A percentile compares a stretch with the other conserved stretches of the same genome.
phyloP scores from a whole-genome alignment of 1,140 invertebrate genomes.

The fruit fly (Drosophila melanogaster) region Release_6_plus_ISO1_MT NT_037436.4:8393501-8394000 shows the following conservation, averaged over 20 bases:
- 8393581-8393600: constrained; percentile 10
- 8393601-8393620: constrained; percentile 14
- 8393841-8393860: background rate
- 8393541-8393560: constrained; percentile 14
- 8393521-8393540: constrained; percentile 36
- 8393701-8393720: background rate
- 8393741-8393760: constrained; percentile 5
- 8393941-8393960: too few relatives aligned
- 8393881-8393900: background rate
- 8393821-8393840: background rate
- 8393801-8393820: background rate
- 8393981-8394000: too few relatives aligned
- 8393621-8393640: constrained; percentile 15
- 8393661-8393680: background rate
- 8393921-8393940: too few relatives aligned
- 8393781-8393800: background rate
- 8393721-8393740: constrained; percentile 21
- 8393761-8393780: background rate
- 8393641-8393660: constrained; percentile 22
- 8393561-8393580: background rate
- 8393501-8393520: constrained; percentile 32
- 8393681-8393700: constrained; percentile 1
- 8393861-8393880: background rate
- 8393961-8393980: too few relatives aligned
- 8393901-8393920: too few relatives aligned